A percentile compares a stretch with the other conserved stretches of the same genome.
Conservation (phyloP, 2,888 invertebrate species). For the Gerosis bhagava region DNA sequence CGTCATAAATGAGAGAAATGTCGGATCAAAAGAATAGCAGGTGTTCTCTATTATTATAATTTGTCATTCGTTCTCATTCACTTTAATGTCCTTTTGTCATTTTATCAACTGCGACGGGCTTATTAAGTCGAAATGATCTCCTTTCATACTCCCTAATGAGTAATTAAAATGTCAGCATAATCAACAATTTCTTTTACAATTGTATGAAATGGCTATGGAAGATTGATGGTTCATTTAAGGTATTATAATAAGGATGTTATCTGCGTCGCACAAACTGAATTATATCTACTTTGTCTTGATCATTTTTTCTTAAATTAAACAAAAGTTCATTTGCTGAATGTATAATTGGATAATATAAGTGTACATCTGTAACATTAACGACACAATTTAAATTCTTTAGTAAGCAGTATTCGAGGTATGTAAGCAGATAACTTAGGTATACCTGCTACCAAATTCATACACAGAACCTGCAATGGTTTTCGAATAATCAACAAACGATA, state of each 20-base stretch:
- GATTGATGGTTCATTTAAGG: conserved; percentile 5
- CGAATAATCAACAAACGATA: conserved; percentile 29
- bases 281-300: too few species aligned
- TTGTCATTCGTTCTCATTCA: conserved; percentile 71
- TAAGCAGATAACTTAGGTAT: too few species aligned
- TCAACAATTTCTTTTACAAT: conserved; percentile 15
- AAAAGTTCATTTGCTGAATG: background rate
- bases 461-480: conserved; percentile 4
- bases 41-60: conserved; percentile 78
- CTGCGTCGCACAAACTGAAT: background rate
- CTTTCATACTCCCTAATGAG: conserved; percentile 14
- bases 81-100: conserved; percentile 63
- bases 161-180: conserved; percentile 17
- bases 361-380: too few species aligned
- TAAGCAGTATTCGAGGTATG: too few species aligned
- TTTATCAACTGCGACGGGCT: conserved; percentile 50
- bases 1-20: conserved; percentile 81
- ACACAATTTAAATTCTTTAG: too few species aligned
- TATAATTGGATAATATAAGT: too few species aligned
- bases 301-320: too few species aligned
- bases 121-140: conserved; percentile 50
- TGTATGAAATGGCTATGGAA: background rate
- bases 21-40: conserved; percentile 81
- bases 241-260: background rate
- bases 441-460: background rate